These are phyloP conservation scores for Gnathonemus echidnorhynchus DNA, from an alignment of 2,113 vertebrate genomes.

Conservation along the genomic window DNA sequence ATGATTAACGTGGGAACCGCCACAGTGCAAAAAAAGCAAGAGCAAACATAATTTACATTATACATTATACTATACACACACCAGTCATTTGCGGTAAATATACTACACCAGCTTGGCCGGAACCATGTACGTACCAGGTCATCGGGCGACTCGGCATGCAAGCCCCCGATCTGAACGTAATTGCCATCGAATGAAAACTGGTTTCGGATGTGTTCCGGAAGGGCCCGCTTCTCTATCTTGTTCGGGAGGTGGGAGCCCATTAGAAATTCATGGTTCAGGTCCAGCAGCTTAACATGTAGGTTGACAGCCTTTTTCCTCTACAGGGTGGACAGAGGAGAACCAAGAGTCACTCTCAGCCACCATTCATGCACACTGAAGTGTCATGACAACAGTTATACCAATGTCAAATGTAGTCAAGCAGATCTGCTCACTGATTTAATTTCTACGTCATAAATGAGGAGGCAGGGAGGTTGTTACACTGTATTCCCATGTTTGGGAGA, in stretches of 20 bases:
- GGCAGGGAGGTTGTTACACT: background rate
- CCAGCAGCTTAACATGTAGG: slow-evolving; percentile 81
- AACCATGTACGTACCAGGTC: slow-evolving; percentile 70
- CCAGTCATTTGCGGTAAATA: background rate
- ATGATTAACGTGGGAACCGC: background rate
- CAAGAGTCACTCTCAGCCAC: background rate
- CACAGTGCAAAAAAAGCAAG: background rate
- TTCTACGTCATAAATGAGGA: background rate
- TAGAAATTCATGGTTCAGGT: slow-evolving; percentile 81
- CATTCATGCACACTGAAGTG: background rate
- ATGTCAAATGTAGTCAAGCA: background rate
- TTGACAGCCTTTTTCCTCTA: slow-evolving; percentile 82
- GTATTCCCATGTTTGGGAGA: background rate
- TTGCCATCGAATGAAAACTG: slow-evolving; percentile 72
- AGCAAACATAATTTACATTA: background rate
- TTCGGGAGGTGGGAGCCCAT: slow-evolving; percentile 75
- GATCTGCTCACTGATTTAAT: background rate
- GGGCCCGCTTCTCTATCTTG: slow-evolving; percentile 69
- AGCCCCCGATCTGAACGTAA: slow-evolving; percentile 68
- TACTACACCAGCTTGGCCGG: too few species aligned
- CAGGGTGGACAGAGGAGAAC: background rate
- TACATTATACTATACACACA: background rate
- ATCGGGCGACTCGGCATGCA: slow-evolving; percentile 78
- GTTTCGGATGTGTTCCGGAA: slow-evolving; percentile 73
- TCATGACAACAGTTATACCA: background rate